Evolutionary conservation across 2,888 invertebrate genomes (phyloP), one percentile per base, ranked within the genome.

Genomic region (Cosmia pyralina): DNA sequence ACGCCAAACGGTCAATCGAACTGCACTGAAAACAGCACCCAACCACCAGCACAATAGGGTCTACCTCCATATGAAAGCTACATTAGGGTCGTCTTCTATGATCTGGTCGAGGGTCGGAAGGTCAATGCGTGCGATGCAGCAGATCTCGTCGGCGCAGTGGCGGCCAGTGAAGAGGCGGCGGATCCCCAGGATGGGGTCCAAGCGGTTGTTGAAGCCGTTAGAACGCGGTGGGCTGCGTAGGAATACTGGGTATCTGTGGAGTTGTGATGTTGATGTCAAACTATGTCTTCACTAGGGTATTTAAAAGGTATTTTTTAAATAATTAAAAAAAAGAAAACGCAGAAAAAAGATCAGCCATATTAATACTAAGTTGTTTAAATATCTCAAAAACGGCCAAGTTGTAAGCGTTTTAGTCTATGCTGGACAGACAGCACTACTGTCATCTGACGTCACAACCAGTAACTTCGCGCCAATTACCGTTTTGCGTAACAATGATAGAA

Each of bases 121-220:
- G 71, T 97, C 97, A 59, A 98, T 96, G 22, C 98, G 97, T 15
- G 98, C 98, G 74, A 98, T 97, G 90, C 98, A 98, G 93, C 99
- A 99, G 87, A 99, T 99, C 93, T 99, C 98, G 94, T 99, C 99
- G 73, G 98, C 97, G 91, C 98, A 98, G 80, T 98, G 97, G 1
- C 97, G 95, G 0, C 99, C 99, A 60, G 98, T 98, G 90, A 99
- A 98, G 88, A 98, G 96, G 67, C 97, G 96, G 57, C 97, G 96
- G 53, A 97, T 93, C 19, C 96, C 94, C 1, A 94, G 90, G 41
- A 94, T 55, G 0, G 91, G 84, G 38, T 93, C 93, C 19, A 87
- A 48, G 22, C 92, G 90, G 53, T 82, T 87, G 73, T 69, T 89
- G 85, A 92, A 93, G 0, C 92, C 93, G 81, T 92, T 94, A 4